Base-by-base conservation (phyloP, 2,113 vertebrate genomes). In the Brachyhypopomus gauderio region DNA sequence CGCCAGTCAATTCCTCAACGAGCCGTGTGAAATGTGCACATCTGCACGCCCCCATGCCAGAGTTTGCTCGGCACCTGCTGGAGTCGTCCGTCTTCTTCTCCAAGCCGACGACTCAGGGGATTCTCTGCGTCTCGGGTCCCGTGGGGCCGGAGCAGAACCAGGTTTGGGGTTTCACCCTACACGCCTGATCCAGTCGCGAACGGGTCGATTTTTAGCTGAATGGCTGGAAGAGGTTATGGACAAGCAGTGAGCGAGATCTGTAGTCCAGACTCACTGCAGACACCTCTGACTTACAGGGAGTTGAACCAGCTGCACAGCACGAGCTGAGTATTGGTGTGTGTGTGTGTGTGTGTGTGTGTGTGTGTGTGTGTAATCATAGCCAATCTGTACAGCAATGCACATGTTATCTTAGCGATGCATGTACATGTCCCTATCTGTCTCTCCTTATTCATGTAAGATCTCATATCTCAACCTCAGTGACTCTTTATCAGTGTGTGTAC, bases 1-100 rank as follows among this genome's bases (percentile, higher is more conserved):
- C 80, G 63, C 72, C 73, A 77, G 59, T 81, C 80, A 81, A 11
- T 64, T 0, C 34, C 58, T 20, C 27, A 34, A 67, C 30, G 52
- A 60, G n/a, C 72, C 52, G 56, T 62, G 55, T 70, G 72, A 36
- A 22, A 70, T 41, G 25, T 41, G 11, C 11, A 0, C 8, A 34
- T 22, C 16, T 20, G 17, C 62, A 27, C 25, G 5, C 62, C 17
- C 17, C 64, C 30, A 9, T 17, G 36, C 30, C 17, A 9, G 64
- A n/a, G 23, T 0, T 8, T 1, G 16, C 27, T 27, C 1, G 25
- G 5, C 17, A 5, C 17, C 27, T 30, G 63, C 63, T 34, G 62
- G 2, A 30, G 19, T 6, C 38, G 34, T 11, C 19, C 38, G 30
- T 20, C 30, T 69, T 17, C 45, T 66, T 36, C 63, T 66, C 27